Evolutionary conservation across 1,140 invertebrate genomes (phyloP).

Genomic region (Lasioglossum albipes): DNA sequence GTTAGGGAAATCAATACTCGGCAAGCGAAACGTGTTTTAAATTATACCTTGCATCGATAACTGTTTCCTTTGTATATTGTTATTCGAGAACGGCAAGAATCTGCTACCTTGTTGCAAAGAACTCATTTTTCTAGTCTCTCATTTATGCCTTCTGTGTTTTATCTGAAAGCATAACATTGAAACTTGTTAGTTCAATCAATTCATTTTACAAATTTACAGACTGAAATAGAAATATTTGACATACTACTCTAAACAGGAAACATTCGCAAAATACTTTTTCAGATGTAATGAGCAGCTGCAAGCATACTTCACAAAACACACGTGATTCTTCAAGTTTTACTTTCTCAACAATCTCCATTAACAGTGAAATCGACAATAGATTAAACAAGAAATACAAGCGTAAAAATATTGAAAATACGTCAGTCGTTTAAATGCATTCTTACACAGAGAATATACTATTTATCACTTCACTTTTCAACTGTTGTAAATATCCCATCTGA

Average conservation of each 20-base stretch:
- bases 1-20: background rate
- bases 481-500: background rate
- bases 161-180: slow-evolving; percentile 62
- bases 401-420: background rate
- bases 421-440: background rate
- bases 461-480: background rate
- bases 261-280: background rate
- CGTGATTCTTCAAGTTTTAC: background rate
- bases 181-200: background rate
- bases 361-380: background rate
- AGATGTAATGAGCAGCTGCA: background rate
- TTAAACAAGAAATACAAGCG: background rate
- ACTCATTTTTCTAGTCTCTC: slow-evolving; percentile 77
- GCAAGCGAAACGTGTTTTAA: background rate
- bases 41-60: slow-evolving; percentile 77
- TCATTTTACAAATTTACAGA: background rate
- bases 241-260: background rate
- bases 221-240: background rate
- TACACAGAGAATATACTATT: background rate
- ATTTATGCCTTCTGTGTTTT: slow-evolving; percentile 71
- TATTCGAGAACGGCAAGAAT: slow-evolving; percentile 79
- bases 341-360: background rate
- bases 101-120: slow-evolving; percentile 79
- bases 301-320: background rate
- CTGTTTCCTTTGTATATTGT: slow-evolving; percentile 79